A percentile compares a stretch with the other conserved stretches of the same genome.
These are phyloP conservation scores for Bovichtus variegatus DNA, from an alignment of 2,797 vertebrate genomes.

Conservation along the genomic window DNA sequence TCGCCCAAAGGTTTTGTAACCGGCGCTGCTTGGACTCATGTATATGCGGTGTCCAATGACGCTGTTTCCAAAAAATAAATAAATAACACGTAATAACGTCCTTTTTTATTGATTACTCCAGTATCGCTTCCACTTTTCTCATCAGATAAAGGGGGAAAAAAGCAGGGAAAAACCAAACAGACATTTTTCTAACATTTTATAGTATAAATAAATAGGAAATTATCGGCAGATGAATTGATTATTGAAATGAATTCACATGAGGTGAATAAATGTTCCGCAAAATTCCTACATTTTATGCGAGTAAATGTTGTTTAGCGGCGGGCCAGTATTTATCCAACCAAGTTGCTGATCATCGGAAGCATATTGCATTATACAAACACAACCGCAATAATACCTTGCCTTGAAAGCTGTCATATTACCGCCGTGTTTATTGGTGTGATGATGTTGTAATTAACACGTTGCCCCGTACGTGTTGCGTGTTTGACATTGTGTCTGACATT, in stretches of 20 bases:
- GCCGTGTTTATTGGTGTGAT: constrained; percentile 47
- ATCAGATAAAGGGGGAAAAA: constrained; percentile 26
- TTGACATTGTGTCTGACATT: constrained; percentile 85
- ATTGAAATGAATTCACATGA: background rate
- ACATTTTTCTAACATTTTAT: too few relatives aligned
- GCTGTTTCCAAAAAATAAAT: background rate
- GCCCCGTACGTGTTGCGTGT: constrained; percentile 67
- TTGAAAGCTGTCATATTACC: constrained; percentile 50
- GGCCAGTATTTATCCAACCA: background rate
- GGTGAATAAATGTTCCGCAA: background rate
- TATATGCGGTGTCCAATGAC: constrained; percentile 18
- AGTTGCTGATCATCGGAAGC: background rate
- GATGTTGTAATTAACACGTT: constrained; percentile 75
- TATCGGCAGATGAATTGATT: too few relatives aligned
- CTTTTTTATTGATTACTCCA: constrained; percentile 21
- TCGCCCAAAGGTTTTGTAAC: constrained; percentile 7
- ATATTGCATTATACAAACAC: background rate
- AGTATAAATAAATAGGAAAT: too few relatives aligned
- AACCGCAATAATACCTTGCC: background rate
- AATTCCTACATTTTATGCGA: background rate
- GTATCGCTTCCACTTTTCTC: constrained; percentile 36
- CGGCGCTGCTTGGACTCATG: background rate
- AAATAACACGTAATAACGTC: background rate
- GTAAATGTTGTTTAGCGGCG: background rate
- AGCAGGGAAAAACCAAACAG: too few relatives aligned